A percentile compares a stretch with the other conserved stretches of the same genome.
phyloP scores from a whole-genome alignment of 2,888 invertebrate genomes.

The Xanthorhoe spadicearia region DNA sequence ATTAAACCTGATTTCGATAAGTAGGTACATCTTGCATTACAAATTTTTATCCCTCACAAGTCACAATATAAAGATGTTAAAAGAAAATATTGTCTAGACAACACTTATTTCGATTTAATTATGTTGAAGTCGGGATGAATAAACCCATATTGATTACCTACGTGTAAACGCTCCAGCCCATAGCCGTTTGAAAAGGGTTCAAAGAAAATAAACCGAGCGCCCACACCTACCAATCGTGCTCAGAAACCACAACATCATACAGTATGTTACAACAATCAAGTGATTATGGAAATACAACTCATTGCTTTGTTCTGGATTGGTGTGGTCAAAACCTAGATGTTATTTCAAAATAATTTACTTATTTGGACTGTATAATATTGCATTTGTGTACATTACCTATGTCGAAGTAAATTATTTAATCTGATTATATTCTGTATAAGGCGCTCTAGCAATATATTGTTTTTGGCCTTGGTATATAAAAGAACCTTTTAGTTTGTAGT shows the following conservation, averaged over 20 bases:
- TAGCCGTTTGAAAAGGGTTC: constrained; percentile 54
- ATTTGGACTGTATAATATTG: background rate
- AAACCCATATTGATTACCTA: constrained; percentile 43
- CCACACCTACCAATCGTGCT: constrained; percentile 61
- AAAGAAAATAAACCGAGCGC: constrained; percentile 65
- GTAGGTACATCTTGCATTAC: no score
- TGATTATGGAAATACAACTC: constrained; percentile 26
- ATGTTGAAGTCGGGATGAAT: constrained; percentile 35
- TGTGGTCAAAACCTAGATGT: constrained; percentile 23
- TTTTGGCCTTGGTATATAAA: constrained; percentile 15
- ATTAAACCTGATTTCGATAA: no score
- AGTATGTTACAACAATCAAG: constrained; percentile 49
- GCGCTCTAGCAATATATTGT: background rate
- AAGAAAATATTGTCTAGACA: background rate
- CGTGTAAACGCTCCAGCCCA: constrained; percentile 46
- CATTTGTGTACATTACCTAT: background rate
- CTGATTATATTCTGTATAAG: background rate
- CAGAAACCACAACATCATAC: constrained; percentile 62
- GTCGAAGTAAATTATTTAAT: constrained; percentile 1
- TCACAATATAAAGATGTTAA: no score
- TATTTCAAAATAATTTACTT: constrained; percentile 9
- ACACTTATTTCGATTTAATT: constrained; percentile 11
- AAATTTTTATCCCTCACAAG: no score
- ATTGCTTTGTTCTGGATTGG: constrained; percentile 34
- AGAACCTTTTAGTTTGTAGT: constrained; percentile 15